Evolutionary conservation across 2,797 vertebrate species (phyloP), one percentile per base, ranked within the genome.

Genomic region (Petrocephalus sullivani): DNA sequence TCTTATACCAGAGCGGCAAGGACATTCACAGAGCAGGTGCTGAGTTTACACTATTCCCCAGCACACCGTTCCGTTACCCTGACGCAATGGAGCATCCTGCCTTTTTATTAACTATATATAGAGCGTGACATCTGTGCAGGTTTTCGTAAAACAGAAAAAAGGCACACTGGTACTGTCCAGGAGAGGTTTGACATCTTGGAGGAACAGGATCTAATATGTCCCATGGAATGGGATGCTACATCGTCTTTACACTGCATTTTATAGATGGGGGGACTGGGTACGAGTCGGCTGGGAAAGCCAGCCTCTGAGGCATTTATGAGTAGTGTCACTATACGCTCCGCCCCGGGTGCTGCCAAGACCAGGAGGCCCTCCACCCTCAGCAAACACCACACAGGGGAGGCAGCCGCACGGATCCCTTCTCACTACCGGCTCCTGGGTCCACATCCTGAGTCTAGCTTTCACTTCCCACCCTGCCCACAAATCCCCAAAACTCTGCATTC

Each of bases 341-440:
- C 10, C 28, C 28, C 14, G 14, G 46, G 23, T 21, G 58, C 85
- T 85, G 87, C 89, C 56, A 10, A 75, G 33, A 89, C n/a, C 8
- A 91, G 87, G 21, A 14, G 21, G 3, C 49, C 86, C 90, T 91
- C 89, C 94, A 88, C 95, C 95, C 92, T 95, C 87, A 90, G 92
- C 90, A 94, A 95, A 95, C 91, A 94, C 16, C 86, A 54, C 83
- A 88, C 81, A 71, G 86, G 60, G 1, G 0, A 90, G 87, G 87
- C 46, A 89, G 89, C 81, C 87, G 90, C 82, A 89, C 78, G 21
- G 85, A 88, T 67, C 57, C 41, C 19, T 23, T 23, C 81, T 54
- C 46, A 83, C 9, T 28, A 28, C 14, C 71, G 19, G 33, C 37
- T 78, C 71, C 71, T 2, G 41, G 19, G 71, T 49, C 37, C 1